Evolutionary conservation across 1,140 invertebrate species (phyloP).

Genomic region (Diplogasteroides magnus): DNA sequence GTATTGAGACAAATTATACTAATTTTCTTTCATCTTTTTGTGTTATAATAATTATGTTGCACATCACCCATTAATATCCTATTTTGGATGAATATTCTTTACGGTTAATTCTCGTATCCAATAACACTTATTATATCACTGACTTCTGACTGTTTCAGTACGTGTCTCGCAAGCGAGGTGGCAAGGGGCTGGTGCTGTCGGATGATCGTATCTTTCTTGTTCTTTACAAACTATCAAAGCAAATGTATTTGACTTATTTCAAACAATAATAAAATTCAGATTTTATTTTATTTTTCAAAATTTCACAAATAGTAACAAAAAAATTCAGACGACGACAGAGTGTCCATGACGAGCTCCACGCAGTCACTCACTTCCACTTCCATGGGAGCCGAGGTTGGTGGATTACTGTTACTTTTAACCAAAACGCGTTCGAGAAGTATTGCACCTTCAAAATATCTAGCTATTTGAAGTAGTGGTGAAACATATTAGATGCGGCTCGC

Average conservation of each 20-base stretch:
- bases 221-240: too few species aligned
- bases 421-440: neutral
- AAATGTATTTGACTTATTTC: neutral
- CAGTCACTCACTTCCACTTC: constrained; percentile 15
- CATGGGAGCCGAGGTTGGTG: neutral
- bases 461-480: neutral
- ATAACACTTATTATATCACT: too few species aligned
- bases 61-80: constrained; percentile 6
- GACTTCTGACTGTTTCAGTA: constrained; percentile 31
- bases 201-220: constrained; percentile 11
- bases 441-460: neutral
- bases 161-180: constrained; percentile 14
- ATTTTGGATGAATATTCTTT: neutral
- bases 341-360: constrained; percentile 21
- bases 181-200: constrained; percentile 15
- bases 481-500: neutral
- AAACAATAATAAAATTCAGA: neutral
- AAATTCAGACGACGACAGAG: constrained; percentile 4
- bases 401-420: neutral
- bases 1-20: too few species aligned
- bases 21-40: constrained; percentile 35
- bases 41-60: constrained; percentile 1
- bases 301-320: neutral
- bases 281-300: neutral
- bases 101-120: constrained; percentile 25